Conservation (phyloP, 2,113 vertebrate genomes). For the Sinocyclocheilus grahami region DNA sequence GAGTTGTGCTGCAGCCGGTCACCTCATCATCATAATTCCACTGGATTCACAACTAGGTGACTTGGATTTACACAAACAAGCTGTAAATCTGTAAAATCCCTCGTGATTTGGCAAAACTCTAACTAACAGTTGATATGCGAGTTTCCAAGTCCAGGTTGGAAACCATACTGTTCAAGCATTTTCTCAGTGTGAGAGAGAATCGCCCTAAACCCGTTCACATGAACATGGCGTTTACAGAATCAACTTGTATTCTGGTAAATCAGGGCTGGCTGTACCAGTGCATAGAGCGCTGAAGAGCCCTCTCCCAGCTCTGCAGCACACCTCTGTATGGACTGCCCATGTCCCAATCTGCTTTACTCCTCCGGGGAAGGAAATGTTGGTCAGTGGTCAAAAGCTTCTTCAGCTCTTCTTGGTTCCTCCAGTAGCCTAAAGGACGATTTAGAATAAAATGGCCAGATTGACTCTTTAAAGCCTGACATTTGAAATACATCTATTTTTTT, state of each 20-base stretch:
- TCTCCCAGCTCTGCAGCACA: slow-evolving; percentile 85
- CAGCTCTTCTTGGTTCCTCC: slow-evolving; percentile 86
- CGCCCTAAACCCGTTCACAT: neutral
- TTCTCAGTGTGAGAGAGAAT: neutral
- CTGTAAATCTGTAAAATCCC: neutral
- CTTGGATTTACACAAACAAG: neutral
- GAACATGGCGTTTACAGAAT: neutral
- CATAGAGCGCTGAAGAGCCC: slow-evolving; percentile 82
- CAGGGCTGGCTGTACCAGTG: slow-evolving; percentile 83
- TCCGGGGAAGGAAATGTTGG: slow-evolving; percentile 80
- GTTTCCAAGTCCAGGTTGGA: neutral
- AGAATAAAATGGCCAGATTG: neutral
- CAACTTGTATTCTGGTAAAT: slow-evolving; percentile 13
- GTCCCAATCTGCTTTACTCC: slow-evolving; percentile 43
- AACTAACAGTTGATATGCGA: neutral
- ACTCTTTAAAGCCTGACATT: neutral
- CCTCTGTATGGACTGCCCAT: slow-evolving; percentile 65
- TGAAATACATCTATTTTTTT: neutral
- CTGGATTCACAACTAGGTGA: neutral
- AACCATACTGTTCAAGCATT: neutral
- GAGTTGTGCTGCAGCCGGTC: too few species aligned
- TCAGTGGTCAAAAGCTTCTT: slow-evolving; percentile 82
- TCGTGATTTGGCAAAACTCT: neutral
- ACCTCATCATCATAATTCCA: neutral
- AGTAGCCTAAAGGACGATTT: slow-evolving; percentile 79